Evolutionary conservation across 2,797 vertebrate genomes (phyloP), one percentile per base, ranked within the genome.

Genomic region (Astyanax mexicanus): DNA sequence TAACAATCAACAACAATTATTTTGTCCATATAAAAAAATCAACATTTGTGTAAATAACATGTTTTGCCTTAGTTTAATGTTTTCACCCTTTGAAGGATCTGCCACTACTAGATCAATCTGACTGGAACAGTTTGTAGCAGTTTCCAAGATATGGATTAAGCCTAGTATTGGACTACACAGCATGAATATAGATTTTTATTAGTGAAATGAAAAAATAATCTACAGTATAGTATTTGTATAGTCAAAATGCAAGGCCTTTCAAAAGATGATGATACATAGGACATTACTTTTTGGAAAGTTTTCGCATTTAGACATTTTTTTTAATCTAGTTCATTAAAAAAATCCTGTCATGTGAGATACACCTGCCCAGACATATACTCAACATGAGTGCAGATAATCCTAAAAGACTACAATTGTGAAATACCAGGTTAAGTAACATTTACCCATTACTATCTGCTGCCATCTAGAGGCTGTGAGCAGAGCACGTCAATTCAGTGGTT

Each of bases 391-490:
- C 54, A 32, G 13, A 32, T 21, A 15, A 57, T 17, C 15, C 25
- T 57, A 25, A 3, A n/a, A 25, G 49, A 6, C 8, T 21, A 23
- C 4, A 6, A 12, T 27, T 27, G 12, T 4, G 12, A 55, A 55
- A 55, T 0, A 13, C 51, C 3, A 2, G 17, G 6, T 5, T 52
- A 5, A n/a, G 10, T 44, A 17, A n/a, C 32, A 55, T 25, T 17
- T 8, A 10, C 51, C 45, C 15, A 7, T n/a, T 42, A 19, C 10
- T 3, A 0, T 57, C 68, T 75, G 4, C 72, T 60, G 52, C 78
- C 78, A 67, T 58, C 78, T 37, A 61, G 45, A 7, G 61, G 17
- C 45, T 47, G 37, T n/a, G 25, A 17, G 11, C n/a, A 45, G 35
- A 13, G 5, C 40, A 6, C 8, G 12, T 37, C 9, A 51, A 35